Evolutionary conservation across 2,888 invertebrate genomes (phyloP).

Genomic region (Hypolimnas misippus): DNA sequence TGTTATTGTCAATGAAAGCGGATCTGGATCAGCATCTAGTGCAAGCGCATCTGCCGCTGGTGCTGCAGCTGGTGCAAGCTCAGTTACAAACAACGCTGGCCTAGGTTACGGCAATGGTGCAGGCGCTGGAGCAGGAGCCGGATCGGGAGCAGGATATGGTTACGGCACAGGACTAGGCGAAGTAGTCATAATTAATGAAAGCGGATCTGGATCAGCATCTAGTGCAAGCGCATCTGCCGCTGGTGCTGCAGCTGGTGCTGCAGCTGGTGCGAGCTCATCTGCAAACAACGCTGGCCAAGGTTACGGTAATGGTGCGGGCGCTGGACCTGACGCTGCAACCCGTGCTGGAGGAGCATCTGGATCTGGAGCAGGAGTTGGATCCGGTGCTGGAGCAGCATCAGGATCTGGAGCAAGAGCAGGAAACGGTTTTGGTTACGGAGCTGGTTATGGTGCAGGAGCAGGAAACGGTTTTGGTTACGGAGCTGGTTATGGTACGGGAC

Average conservation of each 20-base stretch:
- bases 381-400: slow-evolving; percentile 5
- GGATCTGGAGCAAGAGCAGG: neutral
- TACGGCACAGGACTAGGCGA: too few species aligned
- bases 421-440: neutral
- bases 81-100: neutral
- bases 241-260: too few species aligned
- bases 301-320: too few species aligned
- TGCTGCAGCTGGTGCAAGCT: neutral
- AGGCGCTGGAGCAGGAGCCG: neutral
- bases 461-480: neutral
- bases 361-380: neutral
- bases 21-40: neutral
- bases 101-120: neutral
- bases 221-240: slow-evolving; percentile 11
- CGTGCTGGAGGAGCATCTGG: slow-evolving; percentile 12
- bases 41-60: neutral
- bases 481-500: neutral
- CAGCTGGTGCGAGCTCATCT: slow-evolving; percentile 19
- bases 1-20: slow-evolving; percentile 36
- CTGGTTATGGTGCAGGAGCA: neutral
- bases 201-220: too few species aligned
- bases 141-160: slow-evolving; percentile 13
- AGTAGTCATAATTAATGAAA: slow-evolving; percentile 9
- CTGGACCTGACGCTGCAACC: too few species aligned
- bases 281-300: too few species aligned